A percentile compares a stretch with the other conserved stretches of the same genome.
Conservation (phyloP, 2,113 vertebrate species). For the Hemiprocne comata region DNA sequence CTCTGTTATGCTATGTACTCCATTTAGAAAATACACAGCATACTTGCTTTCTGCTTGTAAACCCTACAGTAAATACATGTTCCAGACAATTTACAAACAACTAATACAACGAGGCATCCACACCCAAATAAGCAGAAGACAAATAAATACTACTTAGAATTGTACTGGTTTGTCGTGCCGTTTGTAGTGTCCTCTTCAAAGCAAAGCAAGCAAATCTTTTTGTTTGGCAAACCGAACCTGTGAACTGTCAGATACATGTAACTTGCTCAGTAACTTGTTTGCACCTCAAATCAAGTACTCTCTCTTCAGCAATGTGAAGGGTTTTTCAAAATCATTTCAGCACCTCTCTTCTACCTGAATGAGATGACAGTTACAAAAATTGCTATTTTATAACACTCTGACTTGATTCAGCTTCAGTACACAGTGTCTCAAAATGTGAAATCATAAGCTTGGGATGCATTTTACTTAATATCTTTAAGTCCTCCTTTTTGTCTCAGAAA, state of each 20-base stretch:
- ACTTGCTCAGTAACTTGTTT: not conserved
- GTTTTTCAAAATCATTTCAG: not conserved
- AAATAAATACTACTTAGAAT: not conserved
- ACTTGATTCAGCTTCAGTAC: not conserved
- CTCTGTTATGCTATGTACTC: not conserved
- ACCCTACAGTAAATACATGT: not conserved
- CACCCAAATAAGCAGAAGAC: not conserved
- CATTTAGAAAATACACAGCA: not conserved
- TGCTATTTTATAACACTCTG: not conserved
- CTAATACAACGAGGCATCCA: not conserved
- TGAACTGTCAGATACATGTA: not conserved
- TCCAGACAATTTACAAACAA: not conserved
- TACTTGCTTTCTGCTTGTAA: not conserved
- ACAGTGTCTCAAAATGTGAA: not conserved
- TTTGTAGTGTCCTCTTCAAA: not conserved
- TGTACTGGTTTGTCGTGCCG: not conserved
- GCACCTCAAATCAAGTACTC: rapidly evolving
- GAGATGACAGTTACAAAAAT: not conserved
- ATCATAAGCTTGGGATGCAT: not conserved
- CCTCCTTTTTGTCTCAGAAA: not conserved
- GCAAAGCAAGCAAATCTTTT: not conserved
- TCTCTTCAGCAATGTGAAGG: not conserved
- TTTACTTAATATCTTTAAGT: not conserved
- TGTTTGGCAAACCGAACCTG: not conserved
- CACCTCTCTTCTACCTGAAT: not conserved